phyloP scores from a whole-genome alignment of 2,888 invertebrate species.

The Drosophila flavopinicola region DNA sequence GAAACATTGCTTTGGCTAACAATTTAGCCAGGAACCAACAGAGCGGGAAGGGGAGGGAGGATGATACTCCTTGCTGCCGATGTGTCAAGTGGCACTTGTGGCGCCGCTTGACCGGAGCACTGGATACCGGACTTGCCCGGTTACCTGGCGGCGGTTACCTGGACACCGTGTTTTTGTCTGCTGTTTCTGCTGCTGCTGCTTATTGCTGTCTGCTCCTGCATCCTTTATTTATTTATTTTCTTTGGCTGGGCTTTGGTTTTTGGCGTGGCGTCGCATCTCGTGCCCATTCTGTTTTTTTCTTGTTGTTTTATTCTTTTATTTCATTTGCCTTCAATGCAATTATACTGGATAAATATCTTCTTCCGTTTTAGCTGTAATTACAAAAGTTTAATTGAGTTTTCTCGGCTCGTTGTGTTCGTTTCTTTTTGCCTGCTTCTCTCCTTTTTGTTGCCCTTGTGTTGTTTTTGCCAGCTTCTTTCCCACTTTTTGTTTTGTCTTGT shows the following conservation, averaged over 20 bases:
- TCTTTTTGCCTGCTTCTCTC: constrained; percentile 35
- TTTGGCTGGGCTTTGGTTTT: constrained; percentile 57
- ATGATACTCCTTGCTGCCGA: constrained; percentile 4
- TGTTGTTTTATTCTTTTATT: constrained; percentile 55
- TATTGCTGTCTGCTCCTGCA: constrained; percentile 36
- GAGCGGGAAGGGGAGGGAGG: background rate
- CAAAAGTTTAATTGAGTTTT: constrained; percentile 85
- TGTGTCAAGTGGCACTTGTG: constrained; percentile 65
- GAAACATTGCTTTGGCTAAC: constrained; percentile 34
- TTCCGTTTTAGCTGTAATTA: constrained; percentile 84
- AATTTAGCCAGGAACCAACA: constrained; percentile 13
- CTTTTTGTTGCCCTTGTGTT: constrained; percentile 13
- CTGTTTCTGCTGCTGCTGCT: constrained; percentile 30
- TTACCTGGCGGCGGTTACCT: constrained; percentile 17
- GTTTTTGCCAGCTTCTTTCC: constrained; percentile 5
- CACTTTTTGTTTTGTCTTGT: constrained; percentile 26
- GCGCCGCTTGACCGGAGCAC: constrained; percentile 30
- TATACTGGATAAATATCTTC: constrained; percentile 84
- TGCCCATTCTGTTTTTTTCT: constrained; percentile 8
- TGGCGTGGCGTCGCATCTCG: constrained; percentile 6
- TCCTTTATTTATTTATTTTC: constrained; percentile 75
- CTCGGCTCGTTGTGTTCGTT: constrained; percentile 76
- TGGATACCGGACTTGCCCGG: too few species aligned
- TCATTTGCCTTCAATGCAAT: constrained; percentile 84
- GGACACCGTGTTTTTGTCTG: constrained; percentile 36